Base-by-base conservation (phyloP, 2,113 vertebrate genomes). In the Corydoras maculifer region DNA sequence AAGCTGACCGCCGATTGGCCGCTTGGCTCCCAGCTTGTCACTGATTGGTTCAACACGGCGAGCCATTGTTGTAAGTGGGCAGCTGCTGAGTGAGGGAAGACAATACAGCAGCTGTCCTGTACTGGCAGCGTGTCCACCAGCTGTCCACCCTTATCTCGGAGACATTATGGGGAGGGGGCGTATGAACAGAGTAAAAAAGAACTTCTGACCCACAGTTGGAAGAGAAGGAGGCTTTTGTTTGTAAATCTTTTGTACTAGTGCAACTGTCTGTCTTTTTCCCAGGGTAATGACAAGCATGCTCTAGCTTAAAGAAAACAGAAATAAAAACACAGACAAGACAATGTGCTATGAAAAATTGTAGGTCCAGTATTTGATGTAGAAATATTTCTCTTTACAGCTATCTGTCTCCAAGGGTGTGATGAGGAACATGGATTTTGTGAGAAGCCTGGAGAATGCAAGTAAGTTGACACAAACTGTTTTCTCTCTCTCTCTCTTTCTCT, bases 61-160 rank as follows among this genome's bases (percentile, higher is more conserved):
- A 90, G 92, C 93, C 93, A 96, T 96, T 96, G 96, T 96, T 94
- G 86, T 74, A 83, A 86, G 85, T 84, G 86, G 91, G 91, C 90
- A 91, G 90, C 90, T 91, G 90, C 90, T 91, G 90, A 89, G 93
- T 93, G 93, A 94, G 92, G 87, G 89, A 89, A 94, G 90, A 99
- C 97, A 98, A 99, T 98, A 87, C 94, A 93, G 96, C 96, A 99
- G 97, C 97, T 99, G 97, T 98, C 95, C 90, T 88, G 91, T 93
- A 89, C 93, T 94, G 93, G 94, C 92, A 91, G 92, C 91, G 92
- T 95, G 94, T 93, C 93, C 89, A 92, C 97, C 97, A 99, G 97
- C 97, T 99, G 97, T 94, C 93, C 90, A 91, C 90, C 90, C 92
- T 93, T 94, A 94, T 94, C 92, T 90, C 86, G 89, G 90, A 87